A percentile compares a stretch with the other conserved stretches of the same genome.
Conservation (phyloP, 2,113 vertebrate genomes). For the Guaruba guarouba region DNA sequence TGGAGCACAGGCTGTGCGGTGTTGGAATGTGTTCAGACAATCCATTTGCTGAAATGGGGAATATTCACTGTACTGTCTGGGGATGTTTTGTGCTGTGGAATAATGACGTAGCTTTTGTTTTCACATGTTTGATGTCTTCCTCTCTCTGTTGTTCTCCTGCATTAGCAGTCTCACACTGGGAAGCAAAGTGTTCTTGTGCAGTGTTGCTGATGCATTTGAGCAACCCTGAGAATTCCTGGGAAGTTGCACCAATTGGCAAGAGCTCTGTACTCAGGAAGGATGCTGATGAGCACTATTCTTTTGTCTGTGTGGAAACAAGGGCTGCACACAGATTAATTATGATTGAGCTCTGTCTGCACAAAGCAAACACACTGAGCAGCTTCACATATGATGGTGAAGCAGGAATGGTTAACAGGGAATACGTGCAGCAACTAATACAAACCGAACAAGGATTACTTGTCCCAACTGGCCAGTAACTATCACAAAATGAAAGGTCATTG, state of each 20-base stretch:
- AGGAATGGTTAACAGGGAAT: background rate
- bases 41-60: background rate
- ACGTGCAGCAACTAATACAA: background rate
- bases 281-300: background rate
- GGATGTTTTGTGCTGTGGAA: background rate
- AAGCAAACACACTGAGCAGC: background rate
- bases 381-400: background rate
- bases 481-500: background rate
- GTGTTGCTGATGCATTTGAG: background rate
- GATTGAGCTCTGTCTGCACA: background rate
- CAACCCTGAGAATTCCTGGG: background rate
- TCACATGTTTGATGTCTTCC: background rate
- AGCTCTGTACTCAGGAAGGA: fast-evolving
- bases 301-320: background rate
- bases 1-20: background rate
- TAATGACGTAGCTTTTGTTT: background rate
- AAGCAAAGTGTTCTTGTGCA: background rate
- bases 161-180: background rate
- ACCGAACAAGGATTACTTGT: background rate
- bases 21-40: background rate
- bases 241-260: background rate
- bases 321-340: background rate
- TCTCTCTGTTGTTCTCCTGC: background rate
- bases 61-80: background rate
- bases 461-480: background rate